A percentile compares a stretch with the other conserved stretches of the same genome.
Evolutionary conservation across 2,797 vertebrate genomes (phyloP).

Genomic region (Galago senegalensis): DNA sequence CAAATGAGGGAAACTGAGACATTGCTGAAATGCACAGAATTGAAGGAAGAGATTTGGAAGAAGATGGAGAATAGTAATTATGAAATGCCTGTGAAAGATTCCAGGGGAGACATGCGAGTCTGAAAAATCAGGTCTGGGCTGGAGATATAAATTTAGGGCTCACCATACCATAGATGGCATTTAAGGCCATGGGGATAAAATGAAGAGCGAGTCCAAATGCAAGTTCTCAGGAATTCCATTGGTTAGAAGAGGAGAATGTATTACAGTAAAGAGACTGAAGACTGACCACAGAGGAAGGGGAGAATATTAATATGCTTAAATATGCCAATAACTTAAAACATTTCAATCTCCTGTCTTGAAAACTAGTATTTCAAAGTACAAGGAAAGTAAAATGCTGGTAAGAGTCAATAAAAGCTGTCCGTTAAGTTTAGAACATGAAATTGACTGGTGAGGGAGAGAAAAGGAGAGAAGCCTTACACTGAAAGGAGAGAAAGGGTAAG

Average conservation of each 20-base stretch:
- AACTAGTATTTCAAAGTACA: neutral
- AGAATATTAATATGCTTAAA: neutral
- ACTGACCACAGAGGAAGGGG: neutral
- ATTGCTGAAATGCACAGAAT: neutral
- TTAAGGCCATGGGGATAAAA: neutral
- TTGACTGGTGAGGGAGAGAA: neutral
- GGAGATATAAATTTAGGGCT: neutral
- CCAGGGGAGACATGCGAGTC: neutral
- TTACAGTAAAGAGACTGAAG: neutral
- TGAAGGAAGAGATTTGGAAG: neutral
- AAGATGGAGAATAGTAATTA: neutral
- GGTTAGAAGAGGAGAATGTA: neutral
- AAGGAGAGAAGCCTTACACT: neutral
- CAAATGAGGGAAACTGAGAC: neutral
- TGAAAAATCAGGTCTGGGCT: neutral
- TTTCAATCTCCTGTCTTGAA: neutral
- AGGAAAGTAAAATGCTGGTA: neutral
- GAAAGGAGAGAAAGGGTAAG: neutral
- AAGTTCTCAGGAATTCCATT: neutral
- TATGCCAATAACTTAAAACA: neutral
- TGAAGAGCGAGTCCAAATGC: neutral
- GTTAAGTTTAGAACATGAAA: neutral
- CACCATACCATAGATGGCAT: neutral
- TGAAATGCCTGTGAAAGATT: neutral
- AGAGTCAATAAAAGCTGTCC: neutral